Evolutionary conservation across 2,888 invertebrate genomes (phyloP), one percentile per base, ranked within the genome.

Genomic region (Oxycera nigricornis): DNA sequence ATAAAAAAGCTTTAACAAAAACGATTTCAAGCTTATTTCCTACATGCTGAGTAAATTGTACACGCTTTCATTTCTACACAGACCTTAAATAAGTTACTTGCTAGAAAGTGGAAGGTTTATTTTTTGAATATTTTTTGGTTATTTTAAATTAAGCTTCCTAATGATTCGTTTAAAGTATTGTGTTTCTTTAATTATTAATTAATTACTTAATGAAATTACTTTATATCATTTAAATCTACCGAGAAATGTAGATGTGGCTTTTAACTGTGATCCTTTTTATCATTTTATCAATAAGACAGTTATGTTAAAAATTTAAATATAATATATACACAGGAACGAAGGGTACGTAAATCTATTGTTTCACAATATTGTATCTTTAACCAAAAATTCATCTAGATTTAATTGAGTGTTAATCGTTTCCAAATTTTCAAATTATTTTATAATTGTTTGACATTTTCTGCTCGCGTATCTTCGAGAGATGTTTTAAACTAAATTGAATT

Each of bases 311-410:
- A 65, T 74, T 70, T 76, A 74, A 70, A 74, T 73, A 74, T 65
- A 74, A 74, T 76, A 74, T 76, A 57, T 74, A 74, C 74, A 76
- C 74, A 76, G 74, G 76, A 74, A 74, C 76, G 67, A 74, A 72
- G 72, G 68, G 67, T 76, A 76, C 67, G 67, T 74, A 74, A 72
- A 30, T 74, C 72, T 76, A 74, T 61, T 74, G 76, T 76, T 76
- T 73, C 68, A 76, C 76, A 76, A 76, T 74, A 52, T 72, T 30
- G 41, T 41, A 39, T 20, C 9, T 31, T 65, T 39, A 65, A 65
- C 39, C 14, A 41, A 65, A 65, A 65, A 65, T 41, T 65, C 61
- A 39, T 22, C 65, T 65, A 65, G 24, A 65, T 39, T 17, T n/a
- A 65, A 14, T 39, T 65, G 20, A 65, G 22, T 41, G 39, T 41